Conservation (phyloP, 1,140 invertebrate genomes). For the Drosophila repletoides region DNA sequence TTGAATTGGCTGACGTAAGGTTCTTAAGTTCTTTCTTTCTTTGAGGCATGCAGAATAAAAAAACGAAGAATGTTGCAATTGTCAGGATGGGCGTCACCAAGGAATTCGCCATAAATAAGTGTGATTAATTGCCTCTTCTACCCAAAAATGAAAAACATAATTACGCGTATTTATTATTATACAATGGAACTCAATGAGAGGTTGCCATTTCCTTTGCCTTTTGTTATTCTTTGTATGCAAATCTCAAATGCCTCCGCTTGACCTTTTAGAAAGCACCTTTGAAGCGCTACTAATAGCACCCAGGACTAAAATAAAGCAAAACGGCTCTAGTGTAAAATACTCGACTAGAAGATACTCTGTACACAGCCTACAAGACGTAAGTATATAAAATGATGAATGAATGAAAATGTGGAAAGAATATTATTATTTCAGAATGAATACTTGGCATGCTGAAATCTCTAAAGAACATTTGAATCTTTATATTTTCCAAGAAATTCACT, state of each 20-base stretch:
- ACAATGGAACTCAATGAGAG: constrained; percentile 11
- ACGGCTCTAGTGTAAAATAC: too few relatives aligned
- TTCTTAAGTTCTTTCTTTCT: constrained; percentile 16
- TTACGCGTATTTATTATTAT: constrained; percentile 9
- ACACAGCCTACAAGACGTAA: too few relatives aligned
- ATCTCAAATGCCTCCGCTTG: constrained; percentile 16
- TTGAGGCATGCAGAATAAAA: constrained; percentile 8
- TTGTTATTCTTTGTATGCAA: constrained; percentile 23
- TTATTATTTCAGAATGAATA: too few relatives aligned
- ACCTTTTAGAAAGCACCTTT: constrained; percentile 19
- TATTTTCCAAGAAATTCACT: too few relatives aligned
- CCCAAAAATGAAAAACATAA: constrained; percentile 2
- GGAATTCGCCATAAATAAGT: constrained; percentile 19
- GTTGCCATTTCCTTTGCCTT: not conserved
- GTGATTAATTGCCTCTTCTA: constrained; percentile 27
- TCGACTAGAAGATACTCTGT: too few relatives aligned
- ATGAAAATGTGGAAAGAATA: too few relatives aligned
- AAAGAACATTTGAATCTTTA: too few relatives aligned
- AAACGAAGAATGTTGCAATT: too few relatives aligned
- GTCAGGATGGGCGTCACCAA: constrained; percentile 3
- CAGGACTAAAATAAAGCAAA: too few relatives aligned
- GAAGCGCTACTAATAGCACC: not conserved
- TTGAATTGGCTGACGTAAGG: not conserved
- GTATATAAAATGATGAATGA: too few relatives aligned
- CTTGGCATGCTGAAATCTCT: too few relatives aligned